Conservation (phyloP, 2,113 vertebrate genomes). For the Toxostoma redivivum region DNA sequence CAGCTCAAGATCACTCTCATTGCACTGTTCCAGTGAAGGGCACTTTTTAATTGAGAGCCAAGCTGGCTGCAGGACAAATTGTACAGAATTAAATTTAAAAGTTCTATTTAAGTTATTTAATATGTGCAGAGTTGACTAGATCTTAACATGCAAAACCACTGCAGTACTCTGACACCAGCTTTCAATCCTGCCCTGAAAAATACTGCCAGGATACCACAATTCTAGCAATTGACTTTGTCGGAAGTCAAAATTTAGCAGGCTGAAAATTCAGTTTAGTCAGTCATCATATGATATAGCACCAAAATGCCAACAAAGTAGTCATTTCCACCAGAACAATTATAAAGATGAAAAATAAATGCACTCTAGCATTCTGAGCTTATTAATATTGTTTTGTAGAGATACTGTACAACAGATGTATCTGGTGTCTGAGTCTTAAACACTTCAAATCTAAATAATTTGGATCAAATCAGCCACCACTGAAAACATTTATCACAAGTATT, state of each 20-base stretch:
- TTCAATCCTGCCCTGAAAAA: not conserved
- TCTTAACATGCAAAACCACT: not conserved
- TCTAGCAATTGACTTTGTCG: not conserved
- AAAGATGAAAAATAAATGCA: not conserved
- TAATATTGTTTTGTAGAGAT: not conserved
- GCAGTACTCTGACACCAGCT: not conserved
- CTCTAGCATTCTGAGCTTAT: not conserved
- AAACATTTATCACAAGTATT: not conserved
- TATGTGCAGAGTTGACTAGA: not conserved
- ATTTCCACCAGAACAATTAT: not conserved
- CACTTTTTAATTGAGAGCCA: not conserved
- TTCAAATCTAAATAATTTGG: not conserved
- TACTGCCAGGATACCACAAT: not conserved
- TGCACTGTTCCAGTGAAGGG: not conserved
- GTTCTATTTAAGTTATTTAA: not conserved
- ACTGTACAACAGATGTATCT: not conserved
- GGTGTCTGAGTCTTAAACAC: not conserved
- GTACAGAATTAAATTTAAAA: not conserved
- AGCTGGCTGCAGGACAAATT: not conserved
- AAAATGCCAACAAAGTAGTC: not conserved
- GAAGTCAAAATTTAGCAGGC: not conserved
- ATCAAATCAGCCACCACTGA: not conserved
- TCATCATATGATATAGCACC: not conserved
- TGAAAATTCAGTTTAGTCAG: not conserved
- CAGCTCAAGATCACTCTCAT: not conserved